Percentiles rank a stretch among this genome's conserved stretches.
phyloP scores from a whole-genome alignment of 2,113 vertebrate genomes.

The Amazona vittata region DNA sequence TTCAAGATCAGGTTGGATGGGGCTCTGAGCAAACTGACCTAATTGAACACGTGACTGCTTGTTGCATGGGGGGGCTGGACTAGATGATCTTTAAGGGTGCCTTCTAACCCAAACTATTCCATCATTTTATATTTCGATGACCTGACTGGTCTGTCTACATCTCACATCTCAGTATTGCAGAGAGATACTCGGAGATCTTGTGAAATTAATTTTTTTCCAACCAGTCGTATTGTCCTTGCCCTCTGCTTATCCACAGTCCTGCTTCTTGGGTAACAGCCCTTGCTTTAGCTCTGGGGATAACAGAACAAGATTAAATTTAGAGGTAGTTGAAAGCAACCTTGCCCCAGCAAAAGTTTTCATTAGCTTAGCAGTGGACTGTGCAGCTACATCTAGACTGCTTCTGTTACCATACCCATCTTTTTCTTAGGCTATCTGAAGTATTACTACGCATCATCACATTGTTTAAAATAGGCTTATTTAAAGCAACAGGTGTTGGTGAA shows the following conservation, averaged over 20 bases:
- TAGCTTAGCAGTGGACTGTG: background rate
- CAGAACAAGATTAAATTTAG: background rate
- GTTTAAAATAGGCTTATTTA: background rate
- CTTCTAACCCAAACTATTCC: background rate
- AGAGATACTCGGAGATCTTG: background rate
- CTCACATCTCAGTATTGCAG: fast-evolving
- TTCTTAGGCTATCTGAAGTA: background rate
- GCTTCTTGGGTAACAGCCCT: background rate
- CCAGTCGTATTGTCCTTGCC: background rate
- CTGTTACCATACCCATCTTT: background rate
- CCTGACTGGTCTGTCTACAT: background rate
- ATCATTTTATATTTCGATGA: background rate
- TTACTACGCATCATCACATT: background rate
- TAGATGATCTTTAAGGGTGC: background rate
- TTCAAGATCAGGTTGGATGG: background rate
- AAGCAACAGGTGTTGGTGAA: background rate
- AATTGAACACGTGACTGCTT: background rate
- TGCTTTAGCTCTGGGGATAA: background rate
- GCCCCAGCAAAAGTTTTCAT: background rate
- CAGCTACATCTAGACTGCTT: background rate
- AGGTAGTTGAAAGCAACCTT: background rate
- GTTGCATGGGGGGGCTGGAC: background rate
- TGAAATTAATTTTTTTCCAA: background rate
- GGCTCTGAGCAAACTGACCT: background rate
- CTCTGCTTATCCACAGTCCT: background rate